A percentile compares a stretch with the other conserved stretches of the same genome.
These are phyloP conservation scores for Craterocephalus amniculus DNA, from an alignment of 2,797 vertebrate genomes.

Conservation along the genomic window DNA sequence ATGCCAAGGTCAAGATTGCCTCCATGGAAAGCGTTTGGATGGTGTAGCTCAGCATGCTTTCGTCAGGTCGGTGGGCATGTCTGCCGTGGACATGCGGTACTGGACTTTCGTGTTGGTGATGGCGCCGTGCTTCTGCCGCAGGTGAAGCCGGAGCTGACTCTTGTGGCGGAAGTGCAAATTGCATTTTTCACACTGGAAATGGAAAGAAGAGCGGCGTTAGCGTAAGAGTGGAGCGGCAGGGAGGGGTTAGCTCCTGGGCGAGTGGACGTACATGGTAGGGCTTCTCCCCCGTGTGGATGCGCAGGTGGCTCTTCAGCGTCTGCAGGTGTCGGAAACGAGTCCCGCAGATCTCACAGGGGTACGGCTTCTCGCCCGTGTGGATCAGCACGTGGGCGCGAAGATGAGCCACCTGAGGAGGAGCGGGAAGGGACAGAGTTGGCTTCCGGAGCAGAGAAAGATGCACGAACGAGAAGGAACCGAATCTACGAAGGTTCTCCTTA, in stretches of 20 bases:
- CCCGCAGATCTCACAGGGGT: constrained; percentile 98
- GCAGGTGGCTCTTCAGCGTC: constrained; percentile 97
- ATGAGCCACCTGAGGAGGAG: constrained; percentile 90
- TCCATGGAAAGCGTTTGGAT: constrained; percentile 22
- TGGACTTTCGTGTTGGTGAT: constrained; percentile 99
- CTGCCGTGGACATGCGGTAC: constrained; percentile 89
- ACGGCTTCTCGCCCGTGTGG: constrained; percentile 98
- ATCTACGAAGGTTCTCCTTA: constrained; percentile 52
- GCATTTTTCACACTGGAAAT: constrained; percentile 97
- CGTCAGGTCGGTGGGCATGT: constrained; percentile 89
- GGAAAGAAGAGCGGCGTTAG: not conserved
- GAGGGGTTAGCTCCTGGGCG: not conserved
- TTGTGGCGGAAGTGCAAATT: constrained; percentile 99
- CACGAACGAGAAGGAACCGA: not conserved
- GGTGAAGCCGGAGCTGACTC: constrained; percentile 95
- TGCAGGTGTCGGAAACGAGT: constrained; percentile 98
- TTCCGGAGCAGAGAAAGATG: not conserved
- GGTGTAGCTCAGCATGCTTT: constrained; percentile 88
- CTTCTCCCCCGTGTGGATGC: constrained; percentile 98
- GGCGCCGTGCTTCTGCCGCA: constrained; percentile 98
- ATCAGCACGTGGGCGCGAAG: constrained; percentile 97
- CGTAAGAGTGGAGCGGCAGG: not conserved
- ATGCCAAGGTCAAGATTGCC: constrained; percentile 79
- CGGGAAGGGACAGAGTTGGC: not conserved
- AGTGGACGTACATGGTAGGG: constrained; percentile 93